These are phyloP conservation scores for Ammospiza nelsoni DNA, from an alignment of 2,113 vertebrate genomes.

Conservation along the genomic window DNA sequence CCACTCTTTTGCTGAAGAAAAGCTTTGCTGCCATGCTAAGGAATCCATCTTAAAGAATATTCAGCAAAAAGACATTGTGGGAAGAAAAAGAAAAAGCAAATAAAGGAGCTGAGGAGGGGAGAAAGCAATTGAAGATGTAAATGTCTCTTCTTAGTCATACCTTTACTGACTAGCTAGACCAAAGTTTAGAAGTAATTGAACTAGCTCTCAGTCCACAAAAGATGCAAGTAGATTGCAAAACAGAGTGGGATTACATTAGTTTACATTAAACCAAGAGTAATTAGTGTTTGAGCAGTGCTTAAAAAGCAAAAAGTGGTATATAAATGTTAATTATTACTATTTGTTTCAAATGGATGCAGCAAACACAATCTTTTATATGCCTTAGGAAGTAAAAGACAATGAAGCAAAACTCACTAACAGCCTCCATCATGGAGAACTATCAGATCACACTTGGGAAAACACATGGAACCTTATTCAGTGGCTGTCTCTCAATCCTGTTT, in stretches of 20 bases:
- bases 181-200: constrained; percentile 45
- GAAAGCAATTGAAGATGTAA: background rate
- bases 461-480: background rate
- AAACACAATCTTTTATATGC: background rate
- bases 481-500: background rate
- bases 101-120: background rate
- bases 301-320: constrained; percentile 14
- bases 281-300: constrained; percentile 47
- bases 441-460: background rate
- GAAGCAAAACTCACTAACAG: background rate
- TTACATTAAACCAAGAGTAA: constrained; percentile 34
- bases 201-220: constrained; percentile 45
- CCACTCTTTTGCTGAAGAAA: background rate
- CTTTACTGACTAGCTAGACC: constrained; percentile 32
- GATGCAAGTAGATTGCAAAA: constrained; percentile 38
- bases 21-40: background rate
- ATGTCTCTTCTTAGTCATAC: background rate
- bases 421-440: background rate
- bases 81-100: background rate
- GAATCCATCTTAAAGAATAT: background rate
- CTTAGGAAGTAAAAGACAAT: background rate
- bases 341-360: constrained; percentile 18
- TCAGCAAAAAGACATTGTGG: background rate
- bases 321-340: constrained; percentile 40
- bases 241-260: constrained; percentile 29